Base-by-base conservation (phyloP, 2,113 vertebrate genomes). In the Himantopus leucocephalus region DNA sequence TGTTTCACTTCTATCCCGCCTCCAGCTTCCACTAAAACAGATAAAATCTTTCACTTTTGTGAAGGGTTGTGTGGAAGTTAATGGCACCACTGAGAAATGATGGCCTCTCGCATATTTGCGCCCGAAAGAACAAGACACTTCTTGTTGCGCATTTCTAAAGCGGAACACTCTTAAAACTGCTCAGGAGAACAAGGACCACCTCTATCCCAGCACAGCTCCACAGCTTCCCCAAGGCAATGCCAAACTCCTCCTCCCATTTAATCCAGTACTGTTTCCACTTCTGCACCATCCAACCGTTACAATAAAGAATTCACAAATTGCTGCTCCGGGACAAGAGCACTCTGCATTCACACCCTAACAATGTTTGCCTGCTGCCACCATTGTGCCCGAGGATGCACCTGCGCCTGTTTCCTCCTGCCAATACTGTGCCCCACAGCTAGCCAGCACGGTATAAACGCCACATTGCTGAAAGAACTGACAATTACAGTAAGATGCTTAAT, bases 41-140 rank as follows among this genome's bases (percentile, higher is more conserved):
- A 93, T 43, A 67, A 50, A 29, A 90, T 21, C 96, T 63, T 74
- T 96, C 64, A 47, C 39, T 60, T 68, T 30, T 5, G 32, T 47
- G 90, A 74, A 70, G 86, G 12, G 60, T 14, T 76, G 53, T 58
- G 96, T 85, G 82, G 89, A 74, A 78, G 78, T 68, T 76, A 92
- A 76, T 56, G 74, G 91, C 94, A 71, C 73, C 88, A 63, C 80
- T 48, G 59, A 60, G 66, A 73, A 93, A 56, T 1, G 26, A 72
- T 5, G 14, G 85, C 79, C 92, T 68, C 90, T 93, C 15, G 6
- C 82, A 43, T 87, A 80, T 78, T 55, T 47, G 85, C 66, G 50
- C 83, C 81, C 71, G 2, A 47, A 39, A 90, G 87, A 97, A 98
- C 97, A 98, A 97, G 91, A 88, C 78, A 3, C 30, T 92, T 91